Conservation (phyloP, 1,140 invertebrate species). For the Holcopasites calliopsidis region DNA sequence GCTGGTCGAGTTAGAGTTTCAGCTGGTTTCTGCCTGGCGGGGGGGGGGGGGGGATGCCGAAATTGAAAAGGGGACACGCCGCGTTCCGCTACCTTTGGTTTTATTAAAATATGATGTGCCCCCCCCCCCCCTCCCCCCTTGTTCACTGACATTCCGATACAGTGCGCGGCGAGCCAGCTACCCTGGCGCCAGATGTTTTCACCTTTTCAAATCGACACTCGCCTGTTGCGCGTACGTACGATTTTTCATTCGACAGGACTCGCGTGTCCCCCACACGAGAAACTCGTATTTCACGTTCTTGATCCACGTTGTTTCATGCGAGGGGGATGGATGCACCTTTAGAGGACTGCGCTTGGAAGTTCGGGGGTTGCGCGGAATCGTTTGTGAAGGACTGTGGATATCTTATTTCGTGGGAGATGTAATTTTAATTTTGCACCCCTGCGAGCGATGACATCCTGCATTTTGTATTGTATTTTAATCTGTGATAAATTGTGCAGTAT, state of each 20-base stretch:
- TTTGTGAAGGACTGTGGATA: too few relatives aligned
- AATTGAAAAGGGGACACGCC: constrained; percentile 62
- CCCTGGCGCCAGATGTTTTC: constrained; percentile 73
- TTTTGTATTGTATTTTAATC: too few relatives aligned
- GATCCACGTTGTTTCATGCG: not conserved
- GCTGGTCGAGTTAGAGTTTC: constrained; percentile 24
- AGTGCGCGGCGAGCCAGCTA: constrained; percentile 53
- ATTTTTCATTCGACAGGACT: constrained; percentile 37
- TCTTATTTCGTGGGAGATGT: too few relatives aligned
- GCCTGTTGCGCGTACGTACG: constrained; percentile 64
- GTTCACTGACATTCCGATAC: constrained; percentile 71
- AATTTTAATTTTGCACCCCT: too few relatives aligned
- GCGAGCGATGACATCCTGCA: too few relatives aligned
- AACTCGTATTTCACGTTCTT: constrained; percentile 26
- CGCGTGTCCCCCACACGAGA: not conserved
- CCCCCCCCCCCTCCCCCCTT: constrained; percentile 15
- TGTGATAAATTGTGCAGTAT: too few relatives aligned
- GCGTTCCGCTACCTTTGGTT: constrained; percentile 62
- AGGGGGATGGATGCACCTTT: not conserved
- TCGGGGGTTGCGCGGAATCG: too few relatives aligned
- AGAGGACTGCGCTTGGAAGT: too few relatives aligned
- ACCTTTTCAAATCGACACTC: constrained; percentile 55
- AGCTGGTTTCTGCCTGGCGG: constrained; percentile 61
- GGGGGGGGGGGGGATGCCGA: constrained; percentile 53
- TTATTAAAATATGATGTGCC: constrained; percentile 71